Evolutionary conservation across 1,140 invertebrate species (phyloP).

Genomic region (Adelges cooleyi): DNA sequence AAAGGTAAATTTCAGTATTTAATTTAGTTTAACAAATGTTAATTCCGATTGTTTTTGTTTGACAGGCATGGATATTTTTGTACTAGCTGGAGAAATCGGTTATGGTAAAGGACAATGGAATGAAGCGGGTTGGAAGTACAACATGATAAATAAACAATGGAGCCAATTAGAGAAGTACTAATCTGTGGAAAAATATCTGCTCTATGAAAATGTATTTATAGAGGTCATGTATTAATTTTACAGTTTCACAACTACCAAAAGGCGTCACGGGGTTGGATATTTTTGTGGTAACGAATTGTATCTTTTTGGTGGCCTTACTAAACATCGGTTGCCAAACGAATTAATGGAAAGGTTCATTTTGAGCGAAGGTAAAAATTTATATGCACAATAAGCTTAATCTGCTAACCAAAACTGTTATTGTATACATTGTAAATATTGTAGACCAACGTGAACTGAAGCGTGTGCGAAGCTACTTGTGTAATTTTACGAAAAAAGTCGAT

Average conservation of each 20-base stretch:
- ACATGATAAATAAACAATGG: neutral
- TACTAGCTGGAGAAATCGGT: slow-evolving; percentile 2
- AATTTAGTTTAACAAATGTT: neutral
- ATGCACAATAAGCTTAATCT: no score
- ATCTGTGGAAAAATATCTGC: neutral
- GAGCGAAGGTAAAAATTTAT: neutral
- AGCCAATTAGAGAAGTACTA: neutral
- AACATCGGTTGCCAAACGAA: neutral
- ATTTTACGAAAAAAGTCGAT: neutral
- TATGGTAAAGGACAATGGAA: neutral
- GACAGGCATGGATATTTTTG: neutral
- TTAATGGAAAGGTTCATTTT: neutral
- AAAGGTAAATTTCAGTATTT: neutral
- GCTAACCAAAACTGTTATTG: no score
- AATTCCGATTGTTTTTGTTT: neutral
- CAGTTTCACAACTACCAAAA: neutral
- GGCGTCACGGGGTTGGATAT: neutral
- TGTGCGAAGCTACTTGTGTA: neutral
- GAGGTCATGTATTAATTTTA: no score
- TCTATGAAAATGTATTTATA: neutral
- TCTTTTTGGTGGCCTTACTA: neutral
- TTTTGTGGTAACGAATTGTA: neutral
- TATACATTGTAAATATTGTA: neutral
- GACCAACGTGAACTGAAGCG: neutral
- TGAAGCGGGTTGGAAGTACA: neutral